Percentiles rank a stretch among this genome's conserved stretches.
These are phyloP conservation scores for Amphimedon queenslandica DNA, from an alignment of 37 sponge, comb jelly and placozoan genomes.

Conservation along the genomic window DNA sequence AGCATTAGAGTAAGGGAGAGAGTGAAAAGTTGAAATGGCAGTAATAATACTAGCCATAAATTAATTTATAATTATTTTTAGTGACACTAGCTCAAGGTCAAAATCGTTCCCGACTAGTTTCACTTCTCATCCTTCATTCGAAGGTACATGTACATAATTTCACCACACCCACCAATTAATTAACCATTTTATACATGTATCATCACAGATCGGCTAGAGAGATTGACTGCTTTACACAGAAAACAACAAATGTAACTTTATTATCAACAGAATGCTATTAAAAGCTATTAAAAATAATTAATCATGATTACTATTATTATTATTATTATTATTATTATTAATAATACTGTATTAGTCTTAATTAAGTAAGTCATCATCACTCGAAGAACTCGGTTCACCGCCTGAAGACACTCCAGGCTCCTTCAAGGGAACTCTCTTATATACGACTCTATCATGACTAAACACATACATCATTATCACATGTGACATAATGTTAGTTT, in stretches of 20 bases:
- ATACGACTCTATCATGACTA: constrained; percentile 32
- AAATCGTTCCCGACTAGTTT: not conserved
- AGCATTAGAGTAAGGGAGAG: not conserved
- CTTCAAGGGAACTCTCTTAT: constrained; percentile 25
- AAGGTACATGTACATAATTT: not conserved
- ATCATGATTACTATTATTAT: too few species aligned
- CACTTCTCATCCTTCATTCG: not conserved
- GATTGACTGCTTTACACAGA: not conserved
- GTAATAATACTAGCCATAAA: too few species aligned
- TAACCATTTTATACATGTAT: not conserved
- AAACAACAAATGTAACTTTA: not conserved
- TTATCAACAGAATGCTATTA: too few species aligned
- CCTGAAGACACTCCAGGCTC: constrained; percentile 9
- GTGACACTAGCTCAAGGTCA: too few species aligned
- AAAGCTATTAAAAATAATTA: too few species aligned
- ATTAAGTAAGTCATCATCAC: constrained; percentile 31
- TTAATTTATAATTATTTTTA: too few species aligned
- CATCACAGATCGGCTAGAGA: not conserved
- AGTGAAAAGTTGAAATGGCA: too few species aligned
- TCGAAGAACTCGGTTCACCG: too few species aligned
- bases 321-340: too few species aligned
- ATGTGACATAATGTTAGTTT: not conserved
- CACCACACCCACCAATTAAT: not conserved
- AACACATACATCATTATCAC: not conserved
- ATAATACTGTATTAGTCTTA: not conserved